Evolutionary conservation across 2,113 vertebrate species (phyloP), one percentile per base, ranked within the genome.

Genomic region (Lipotes vexillifer): DNA sequence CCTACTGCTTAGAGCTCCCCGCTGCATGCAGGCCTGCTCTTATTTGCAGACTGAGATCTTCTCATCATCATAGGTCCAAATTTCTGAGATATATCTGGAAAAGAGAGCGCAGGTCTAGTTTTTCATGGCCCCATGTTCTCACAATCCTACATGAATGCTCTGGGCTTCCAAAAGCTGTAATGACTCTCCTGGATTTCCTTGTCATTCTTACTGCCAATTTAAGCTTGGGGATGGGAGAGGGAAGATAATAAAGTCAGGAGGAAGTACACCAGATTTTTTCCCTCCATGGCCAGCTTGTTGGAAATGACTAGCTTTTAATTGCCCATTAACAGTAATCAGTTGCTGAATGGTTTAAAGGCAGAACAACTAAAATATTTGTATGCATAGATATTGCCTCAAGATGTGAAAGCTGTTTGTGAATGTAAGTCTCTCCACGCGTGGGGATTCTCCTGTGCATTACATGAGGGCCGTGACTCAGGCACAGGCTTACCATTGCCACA

Each of bases 371-470:
- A 63, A 38, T 94, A 20, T 38, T 27, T 59, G 8, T 17, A 46
- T n/a, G 5, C 14, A 12, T 1, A 63, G 71, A 66, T 36, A 36
- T n/a, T n/a, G 0, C 49, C n/a, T 86, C 14, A 23, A 68, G 33
- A 59, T 36, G 25, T 14, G 25, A 57, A 83, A n/a, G 18, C 41
- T 77, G 3, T n/a, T 55, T 17, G 57, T n/a, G 2, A 41, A 57
- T 8, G 29, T 71, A 36, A 5, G 8, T 90, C 25, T 49, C 36
- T 33, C 14, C 41, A 33, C 11, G 41, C 2, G 6, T 2, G 49
- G 12, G 0, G 0, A 46, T n/a, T 52, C 52, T 52, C 20, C 3
- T 9, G 4, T 1, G 2, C 0, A 1, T 2, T 25, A 8, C 6
- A 0, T 25, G 11, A 65, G 29, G 65, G n/a, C 23, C 2, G 5